phyloP scores from a whole-genome alignment of 2,888 invertebrate species.

The Rhagonycha fulva region DNA sequence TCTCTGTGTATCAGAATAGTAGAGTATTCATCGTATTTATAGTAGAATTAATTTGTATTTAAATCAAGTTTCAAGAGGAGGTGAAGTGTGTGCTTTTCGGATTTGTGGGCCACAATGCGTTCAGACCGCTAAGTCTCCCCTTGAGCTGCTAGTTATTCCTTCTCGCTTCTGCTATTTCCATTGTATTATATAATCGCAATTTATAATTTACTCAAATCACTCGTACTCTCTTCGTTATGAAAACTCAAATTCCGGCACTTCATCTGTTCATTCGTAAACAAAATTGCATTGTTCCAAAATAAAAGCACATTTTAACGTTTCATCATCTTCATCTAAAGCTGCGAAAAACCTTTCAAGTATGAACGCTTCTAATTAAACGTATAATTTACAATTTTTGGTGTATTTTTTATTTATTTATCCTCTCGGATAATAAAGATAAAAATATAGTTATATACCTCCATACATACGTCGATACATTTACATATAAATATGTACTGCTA shows the following conservation, averaged over 20 bases:
- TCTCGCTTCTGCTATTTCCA: slow-evolving; percentile 19
- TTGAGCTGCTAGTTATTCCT: slow-evolving; percentile 21
- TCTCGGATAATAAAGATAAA: background rate
- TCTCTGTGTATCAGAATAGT: background rate
- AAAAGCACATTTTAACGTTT: background rate
- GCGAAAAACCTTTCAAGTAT: background rate
- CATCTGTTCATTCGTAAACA: slow-evolving; percentile 21
- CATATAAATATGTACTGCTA: slow-evolving; percentile 32
- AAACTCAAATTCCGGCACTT: slow-evolving; percentile 26
- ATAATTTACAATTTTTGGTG: background rate
- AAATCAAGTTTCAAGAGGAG: slow-evolving; percentile 20
- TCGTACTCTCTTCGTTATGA: slow-evolving; percentile 10
- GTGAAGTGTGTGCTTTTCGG: slow-evolving; percentile 22
- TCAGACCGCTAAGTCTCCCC: slow-evolving; percentile 24
- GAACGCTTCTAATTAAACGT: background rate
- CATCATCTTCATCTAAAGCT: background rate
- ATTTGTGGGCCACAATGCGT: slow-evolving; percentile 28
- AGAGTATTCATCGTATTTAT: slow-evolving; percentile 21
- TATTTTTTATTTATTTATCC: background rate
- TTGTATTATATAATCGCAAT: slow-evolving; percentile 24
- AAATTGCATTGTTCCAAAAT: slow-evolving; percentile 22
- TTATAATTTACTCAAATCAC: slow-evolving; percentile 27
- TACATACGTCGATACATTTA: slow-evolving; percentile 24
- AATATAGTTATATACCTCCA: background rate
- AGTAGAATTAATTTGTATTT: slow-evolving; percentile 26